Percentiles rank a stretch among this genome's conserved stretches.
These are phyloP conservation scores for Tetrapedia diversipes DNA, from an alignment of 2,888 invertebrate species.

Conservation along the genomic window DNA sequence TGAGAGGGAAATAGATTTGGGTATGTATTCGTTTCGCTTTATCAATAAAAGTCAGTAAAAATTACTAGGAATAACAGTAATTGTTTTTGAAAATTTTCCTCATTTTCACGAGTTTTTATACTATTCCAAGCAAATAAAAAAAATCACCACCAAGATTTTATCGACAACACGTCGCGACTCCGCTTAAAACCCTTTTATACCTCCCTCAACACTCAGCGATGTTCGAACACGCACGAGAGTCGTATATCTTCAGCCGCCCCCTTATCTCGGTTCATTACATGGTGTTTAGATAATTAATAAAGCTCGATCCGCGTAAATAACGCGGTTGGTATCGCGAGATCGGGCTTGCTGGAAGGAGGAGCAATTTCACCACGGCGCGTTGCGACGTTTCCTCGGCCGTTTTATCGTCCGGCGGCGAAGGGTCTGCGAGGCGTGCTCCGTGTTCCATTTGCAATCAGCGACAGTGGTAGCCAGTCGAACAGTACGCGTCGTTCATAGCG, in stretches of 20 bases:
- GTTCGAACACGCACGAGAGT: neutral
- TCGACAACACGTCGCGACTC: too few species aligned
- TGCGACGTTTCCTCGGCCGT: constrained; percentile 34
- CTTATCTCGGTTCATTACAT: constrained; percentile 51
- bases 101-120: too few species aligned
- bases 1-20: too few species aligned
- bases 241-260: constrained; percentile 8
- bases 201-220: neutral
- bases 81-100: too few species aligned
- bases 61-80: too few species aligned
- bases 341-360: neutral
- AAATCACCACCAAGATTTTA: too few species aligned
- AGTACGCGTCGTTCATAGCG: constrained; percentile 64
- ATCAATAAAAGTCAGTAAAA: too few species aligned
- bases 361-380: constrained; percentile 49
- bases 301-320: constrained; percentile 55
- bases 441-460: constrained; percentile 67
- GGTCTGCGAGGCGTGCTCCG: constrained; percentile 46
- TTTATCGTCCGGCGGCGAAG: constrained; percentile 42
- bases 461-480: constrained; percentile 53
- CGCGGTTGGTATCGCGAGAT: constrained; percentile 33
- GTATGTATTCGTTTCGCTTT: too few species aligned
- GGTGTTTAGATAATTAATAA: constrained; percentile 60
- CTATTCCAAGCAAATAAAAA: too few species aligned
- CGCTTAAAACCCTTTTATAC: too few species aligned